Evolutionary conservation across 2,888 invertebrate genomes (phyloP), one percentile per base, ranked within the genome.

Genomic region (Teleiodes luculella): DNA sequence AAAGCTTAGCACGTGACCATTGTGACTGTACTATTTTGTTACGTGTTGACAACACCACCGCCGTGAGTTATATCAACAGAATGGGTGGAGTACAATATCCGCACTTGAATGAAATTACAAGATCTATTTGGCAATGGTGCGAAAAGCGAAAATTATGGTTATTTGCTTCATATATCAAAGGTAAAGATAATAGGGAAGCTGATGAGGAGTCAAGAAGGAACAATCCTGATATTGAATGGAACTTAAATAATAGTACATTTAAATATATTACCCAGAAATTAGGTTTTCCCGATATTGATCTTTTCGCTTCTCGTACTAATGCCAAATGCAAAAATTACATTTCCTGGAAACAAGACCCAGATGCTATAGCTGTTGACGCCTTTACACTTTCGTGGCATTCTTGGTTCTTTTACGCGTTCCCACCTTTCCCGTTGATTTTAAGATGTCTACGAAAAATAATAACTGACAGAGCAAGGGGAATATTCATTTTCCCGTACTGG

Each of bases 161-260:
- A 6, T 68, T 66, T 43, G 70, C 70, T 0, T 73, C 73, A 1
- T 77, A 75, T 43, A 64, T 76, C 3, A 62, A 64, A 13, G 69
- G 72, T 1, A 51, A 60, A 43, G 65, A 71, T 11, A 76, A 74
- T 50, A 35, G n/a, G n/a, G 47, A 18, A 36, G 28, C 52, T 1
- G 52, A 52, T 37, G 31, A 37, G 50, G 55, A 68, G 56, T 53
- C 67, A 59, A 45, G 66, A 54, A 6, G 45, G 53, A 18, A 61
- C 60, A n/a, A 61, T 66, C 6, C 64, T 63, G 48, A 54, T 11
- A 54, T 39, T 1, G 48, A 54, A n/a, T 52, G 52, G 52, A 1
- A n/a, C 18, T 30, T 52, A 8, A 41, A 43, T 8, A 31, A 52
- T 8, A 1, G 6, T 6, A 10, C 52, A 5, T 63, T 53, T 47